phyloP scores from a whole-genome alignment of 2,113 vertebrate species.

The Nycticryphes semicollaris region DNA sequence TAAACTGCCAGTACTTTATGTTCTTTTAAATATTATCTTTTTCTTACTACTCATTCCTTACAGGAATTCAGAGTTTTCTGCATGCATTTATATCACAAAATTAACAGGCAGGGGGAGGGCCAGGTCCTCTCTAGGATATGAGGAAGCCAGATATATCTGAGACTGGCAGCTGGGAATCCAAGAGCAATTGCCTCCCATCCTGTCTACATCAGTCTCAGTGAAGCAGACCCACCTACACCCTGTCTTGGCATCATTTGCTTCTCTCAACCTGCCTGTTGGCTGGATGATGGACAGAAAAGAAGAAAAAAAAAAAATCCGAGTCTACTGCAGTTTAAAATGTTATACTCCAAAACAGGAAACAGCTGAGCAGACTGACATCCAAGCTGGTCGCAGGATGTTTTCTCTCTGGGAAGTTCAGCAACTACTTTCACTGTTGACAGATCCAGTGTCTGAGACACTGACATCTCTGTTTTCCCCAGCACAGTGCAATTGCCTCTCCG shows the following conservation, averaged over 20 bases:
- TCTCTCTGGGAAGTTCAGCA: conserved; percentile 31
- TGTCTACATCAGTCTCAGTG: neutral
- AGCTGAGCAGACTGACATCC: conserved; percentile 65
- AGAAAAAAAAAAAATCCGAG: neutral
- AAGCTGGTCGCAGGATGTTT: conserved; percentile 55
- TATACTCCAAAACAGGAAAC: conserved; percentile 57
- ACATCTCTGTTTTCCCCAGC: conserved; percentile 42
- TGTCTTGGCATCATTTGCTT: neutral
- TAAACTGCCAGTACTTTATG: neutral
- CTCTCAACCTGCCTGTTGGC: neutral
- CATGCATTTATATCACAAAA: neutral
- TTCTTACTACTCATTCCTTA: neutral
- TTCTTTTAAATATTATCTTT: neutral
- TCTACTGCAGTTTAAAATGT: neutral
- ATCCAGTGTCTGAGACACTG: conserved; percentile 38
- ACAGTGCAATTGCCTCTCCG: neutral
- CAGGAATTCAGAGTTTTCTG: neutral
- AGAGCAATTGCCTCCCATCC: neutral
- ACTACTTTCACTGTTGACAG: conserved; percentile 65
- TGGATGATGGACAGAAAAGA: neutral
- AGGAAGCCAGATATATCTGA: neutral
- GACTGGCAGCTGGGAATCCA: neutral
- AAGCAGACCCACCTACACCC: neutral
- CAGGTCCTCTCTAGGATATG: neutral
- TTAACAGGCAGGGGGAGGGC: neutral